phyloP scores from a whole-genome alignment of 2,888 invertebrate genomes.

The Muschampia plurimacula region DNA sequence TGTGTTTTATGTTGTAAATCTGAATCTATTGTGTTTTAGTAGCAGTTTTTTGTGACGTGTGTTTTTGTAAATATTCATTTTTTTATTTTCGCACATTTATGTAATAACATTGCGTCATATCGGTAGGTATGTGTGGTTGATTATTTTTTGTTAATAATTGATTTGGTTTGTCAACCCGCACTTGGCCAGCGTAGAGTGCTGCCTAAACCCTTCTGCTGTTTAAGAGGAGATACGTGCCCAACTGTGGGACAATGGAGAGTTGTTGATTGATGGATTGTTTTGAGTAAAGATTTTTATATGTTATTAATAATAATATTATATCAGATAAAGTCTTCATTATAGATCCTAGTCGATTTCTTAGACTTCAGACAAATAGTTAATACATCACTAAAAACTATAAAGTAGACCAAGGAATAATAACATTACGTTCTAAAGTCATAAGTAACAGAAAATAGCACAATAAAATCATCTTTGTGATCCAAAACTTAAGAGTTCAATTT shows the following conservation, averaged over 20 bases:
- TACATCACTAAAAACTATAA: conserved; percentile 73
- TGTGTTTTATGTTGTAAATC: not conserved
- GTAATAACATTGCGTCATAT: too few relatives aligned
- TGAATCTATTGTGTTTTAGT: not conserved
- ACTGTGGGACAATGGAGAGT: too few relatives aligned
- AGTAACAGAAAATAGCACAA: conserved; percentile 45
- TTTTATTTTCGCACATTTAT: too few relatives aligned
- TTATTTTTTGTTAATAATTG: not conserved
- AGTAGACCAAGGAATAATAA: conserved; percentile 74
- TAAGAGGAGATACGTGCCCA: too few relatives aligned
- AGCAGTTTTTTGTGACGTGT: not conserved
- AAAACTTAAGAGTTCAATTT: conserved; percentile 53
- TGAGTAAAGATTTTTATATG: too few relatives aligned
- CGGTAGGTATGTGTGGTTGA: not conserved
- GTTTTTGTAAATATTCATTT: not conserved
- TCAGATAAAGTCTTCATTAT: not conserved
- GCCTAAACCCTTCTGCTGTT: too few relatives aligned
- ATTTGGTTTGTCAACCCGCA: too few relatives aligned
- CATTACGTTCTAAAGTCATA: conserved; percentile 56
- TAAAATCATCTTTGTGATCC: conserved; percentile 52
- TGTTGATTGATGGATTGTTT: too few relatives aligned
- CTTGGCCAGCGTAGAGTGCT: too few relatives aligned
- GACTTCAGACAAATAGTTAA: conserved; percentile 40
- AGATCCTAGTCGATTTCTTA: conserved; percentile 9
- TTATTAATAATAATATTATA: too few relatives aligned